Conservation (phyloP, 2,113 vertebrate species). For the Malurus elegans region DNA sequence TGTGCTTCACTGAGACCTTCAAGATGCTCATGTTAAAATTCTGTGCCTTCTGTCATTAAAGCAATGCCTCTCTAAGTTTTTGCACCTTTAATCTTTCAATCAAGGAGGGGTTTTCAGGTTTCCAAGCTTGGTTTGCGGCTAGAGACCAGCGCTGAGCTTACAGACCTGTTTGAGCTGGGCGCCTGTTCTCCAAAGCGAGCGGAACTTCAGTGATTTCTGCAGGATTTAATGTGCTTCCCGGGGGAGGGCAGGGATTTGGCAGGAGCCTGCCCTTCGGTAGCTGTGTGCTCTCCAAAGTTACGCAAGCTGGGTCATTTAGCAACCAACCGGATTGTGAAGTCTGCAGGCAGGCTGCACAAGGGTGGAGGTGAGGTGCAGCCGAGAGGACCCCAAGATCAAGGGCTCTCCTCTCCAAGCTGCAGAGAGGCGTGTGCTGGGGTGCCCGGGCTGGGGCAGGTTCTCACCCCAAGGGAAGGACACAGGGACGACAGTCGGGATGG, state of each 20-base stretch:
- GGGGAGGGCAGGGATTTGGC: background rate
- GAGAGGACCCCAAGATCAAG: background rate
- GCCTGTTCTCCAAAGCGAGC: fast-evolving
- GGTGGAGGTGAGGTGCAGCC: background rate
- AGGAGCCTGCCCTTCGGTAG: background rate
- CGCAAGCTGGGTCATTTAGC: background rate
- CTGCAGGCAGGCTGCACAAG: background rate
- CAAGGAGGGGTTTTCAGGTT: background rate
- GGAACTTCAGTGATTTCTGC: background rate
- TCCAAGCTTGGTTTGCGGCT: background rate
- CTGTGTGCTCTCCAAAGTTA: background rate
- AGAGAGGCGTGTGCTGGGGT: fast-evolving
- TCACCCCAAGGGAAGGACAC: background rate
- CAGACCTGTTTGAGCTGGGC: background rate
- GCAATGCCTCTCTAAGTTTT: background rate
- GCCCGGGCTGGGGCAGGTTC: background rate
- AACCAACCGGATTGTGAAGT: fast-evolving
- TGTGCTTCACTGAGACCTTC: background rate
- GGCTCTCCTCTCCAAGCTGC: background rate
- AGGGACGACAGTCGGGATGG: fast-evolving
- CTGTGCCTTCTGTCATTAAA: background rate
- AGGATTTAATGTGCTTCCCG: background rate
- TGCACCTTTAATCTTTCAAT: background rate
- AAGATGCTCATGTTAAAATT: background rate
- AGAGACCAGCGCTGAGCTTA: fast-evolving